Percentiles rank a stretch among this genome's conserved stretches.
phyloP scores from a whole-genome alignment of 2,888 invertebrate species.

The Drosophila quinaria region DNA sequence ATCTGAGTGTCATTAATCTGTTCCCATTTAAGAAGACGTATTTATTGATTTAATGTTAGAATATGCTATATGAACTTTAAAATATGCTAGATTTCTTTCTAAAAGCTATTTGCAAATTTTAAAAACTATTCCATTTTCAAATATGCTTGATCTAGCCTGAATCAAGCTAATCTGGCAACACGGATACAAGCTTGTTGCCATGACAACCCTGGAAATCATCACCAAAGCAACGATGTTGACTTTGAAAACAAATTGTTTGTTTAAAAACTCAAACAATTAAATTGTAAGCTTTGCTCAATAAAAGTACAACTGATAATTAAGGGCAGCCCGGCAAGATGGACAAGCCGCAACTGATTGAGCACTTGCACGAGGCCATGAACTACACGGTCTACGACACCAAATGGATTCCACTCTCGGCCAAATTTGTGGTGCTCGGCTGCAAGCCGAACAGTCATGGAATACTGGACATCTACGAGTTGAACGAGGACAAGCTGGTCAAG shows the following conservation, averaged over 20 bases:
- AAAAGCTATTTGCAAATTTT: too few species aligned
- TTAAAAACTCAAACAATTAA: neutral
- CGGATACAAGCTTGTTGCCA: too few species aligned
- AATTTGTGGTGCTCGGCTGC: constrained; percentile 95
- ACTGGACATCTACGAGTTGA: constrained; percentile 92
- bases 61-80: too few species aligned
- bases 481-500: constrained; percentile 90
- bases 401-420: constrained; percentile 98
- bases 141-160: too few species aligned
- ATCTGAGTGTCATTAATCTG: too few species aligned
- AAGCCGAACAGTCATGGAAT: constrained; percentile 94
- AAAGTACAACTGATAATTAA: neutral
- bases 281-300: constrained; percentile 8
- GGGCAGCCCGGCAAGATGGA: constrained; percentile 86
- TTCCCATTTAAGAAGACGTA: too few species aligned
- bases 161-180: too few species aligned
- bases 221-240: constrained; percentile 22
- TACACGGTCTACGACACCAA: constrained; percentile 96
- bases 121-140: too few species aligned
- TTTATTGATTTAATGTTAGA: too few species aligned
- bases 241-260: constrained; percentile 11
- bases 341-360: constrained; percentile 96
- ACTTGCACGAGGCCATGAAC: constrained; percentile 92
- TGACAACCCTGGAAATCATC: neutral
- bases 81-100: too few species aligned